Base-by-base conservation (phyloP, 2,113 vertebrate species). In the Calyptommatus sinebrachiatus region DNA sequence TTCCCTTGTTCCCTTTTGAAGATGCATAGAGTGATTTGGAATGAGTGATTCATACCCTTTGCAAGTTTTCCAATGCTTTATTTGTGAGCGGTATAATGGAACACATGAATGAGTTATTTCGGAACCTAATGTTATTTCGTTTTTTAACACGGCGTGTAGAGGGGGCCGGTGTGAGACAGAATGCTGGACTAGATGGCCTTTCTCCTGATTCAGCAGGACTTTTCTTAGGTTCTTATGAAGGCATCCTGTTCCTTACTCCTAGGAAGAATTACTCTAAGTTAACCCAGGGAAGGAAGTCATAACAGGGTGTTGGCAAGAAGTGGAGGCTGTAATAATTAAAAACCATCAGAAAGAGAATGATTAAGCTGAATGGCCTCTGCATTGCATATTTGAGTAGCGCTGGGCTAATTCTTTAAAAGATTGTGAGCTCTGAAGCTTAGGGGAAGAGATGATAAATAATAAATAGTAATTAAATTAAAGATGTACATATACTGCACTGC, bases 401-500 rank as follows among this genome's bases (percentile, higher is more conserved):
- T 10, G 1, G 8, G 35, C 70, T 75, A 78, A 83, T 75, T 80
- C 80, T 88, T 84, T 84, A 77, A 83, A 41, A 83, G 86, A 45
- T 66, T 45, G 4, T 4, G 74, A 86, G 61, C n/a, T 77, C 12
- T 48, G n/a, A 78, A 70, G 57, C 67, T 83, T 20, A 7, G 46
- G 79, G 57, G 86, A 80, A 87, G 74, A 76, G 70, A 76, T 88
- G 78, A 84, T 78, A 90, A 89, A 87, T 83, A 91, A 86, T 68
- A 88, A 87, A 76, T 73, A 81, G 81, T 73, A 87, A 90, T 88
- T 91, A 89, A 90, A 83, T 90, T 86, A 86, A 88, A 88, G 79
- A 80, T 57, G 65, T 77, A 35, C 22, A 9, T 24, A 16, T 22
- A 16, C 63, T 5, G 45, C 20, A 20, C 48, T 1, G 8, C 78